These are phyloP conservation scores for Boloria euphrosyne DNA, from an alignment of 2,888 invertebrate species.

Conservation along the genomic window DNA sequence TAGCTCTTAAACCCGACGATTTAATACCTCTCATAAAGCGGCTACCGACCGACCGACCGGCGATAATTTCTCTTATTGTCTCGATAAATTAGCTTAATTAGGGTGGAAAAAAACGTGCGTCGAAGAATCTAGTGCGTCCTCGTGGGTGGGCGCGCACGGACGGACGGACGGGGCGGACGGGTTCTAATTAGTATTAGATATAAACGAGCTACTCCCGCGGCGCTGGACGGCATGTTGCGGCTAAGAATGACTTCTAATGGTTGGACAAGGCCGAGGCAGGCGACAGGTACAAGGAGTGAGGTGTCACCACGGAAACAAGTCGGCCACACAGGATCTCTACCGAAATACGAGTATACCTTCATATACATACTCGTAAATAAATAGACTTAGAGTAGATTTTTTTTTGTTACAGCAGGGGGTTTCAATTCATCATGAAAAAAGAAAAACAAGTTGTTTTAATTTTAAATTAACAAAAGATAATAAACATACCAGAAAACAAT, in stretches of 20 bases:
- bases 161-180: constrained; percentile 30
- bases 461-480: too few species aligned
- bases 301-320: constrained; percentile 14
- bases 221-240: constrained; percentile 11
- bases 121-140: constrained; percentile 72
- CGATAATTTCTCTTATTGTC: constrained; percentile 78
- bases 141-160: constrained; percentile 62
- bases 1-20: constrained; percentile 72
- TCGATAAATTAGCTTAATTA: constrained; percentile 82
- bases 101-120: constrained; percentile 75
- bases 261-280: background rate
- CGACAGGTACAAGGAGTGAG: background rate
- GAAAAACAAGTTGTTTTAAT: too few species aligned
- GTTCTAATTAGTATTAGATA: constrained; percentile 31
- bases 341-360: background rate
- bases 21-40: constrained; percentile 77
- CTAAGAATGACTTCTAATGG: constrained; percentile 3
- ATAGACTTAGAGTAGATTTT: too few species aligned
- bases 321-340: constrained; percentile 1
- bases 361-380: too few species aligned
- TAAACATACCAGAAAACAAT: too few species aligned
- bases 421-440: too few species aligned
- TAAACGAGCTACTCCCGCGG: constrained; percentile 14
- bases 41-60: constrained; percentile 57
- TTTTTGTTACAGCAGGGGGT: too few species aligned